These are phyloP conservation scores for Neotoma lepida DNA, from an alignment of 2,113 vertebrate genomes.

Conservation along the genomic window DNA sequence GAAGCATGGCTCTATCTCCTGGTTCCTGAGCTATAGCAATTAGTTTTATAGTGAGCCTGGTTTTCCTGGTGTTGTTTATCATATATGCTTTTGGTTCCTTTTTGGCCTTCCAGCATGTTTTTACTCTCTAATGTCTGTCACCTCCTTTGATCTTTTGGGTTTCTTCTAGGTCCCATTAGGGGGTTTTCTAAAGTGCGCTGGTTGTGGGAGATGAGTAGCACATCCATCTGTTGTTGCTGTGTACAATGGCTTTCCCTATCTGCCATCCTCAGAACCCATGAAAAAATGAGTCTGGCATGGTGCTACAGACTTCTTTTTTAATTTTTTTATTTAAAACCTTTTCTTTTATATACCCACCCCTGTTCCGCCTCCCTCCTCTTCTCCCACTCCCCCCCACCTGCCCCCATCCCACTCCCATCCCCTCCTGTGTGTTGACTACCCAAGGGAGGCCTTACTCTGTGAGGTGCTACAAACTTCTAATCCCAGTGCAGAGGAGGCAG, in stretches of 20 bases:
- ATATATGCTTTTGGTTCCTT: slow-evolving; percentile 46
- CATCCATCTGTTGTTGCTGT: background rate
- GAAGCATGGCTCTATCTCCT: background rate
- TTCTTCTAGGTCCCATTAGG: background rate
- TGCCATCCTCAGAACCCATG: background rate
- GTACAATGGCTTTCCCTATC: background rate
- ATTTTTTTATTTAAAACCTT: too few species aligned
- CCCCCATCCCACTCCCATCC: too few species aligned
- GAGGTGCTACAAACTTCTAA: too few species aligned
- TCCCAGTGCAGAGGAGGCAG: background rate
- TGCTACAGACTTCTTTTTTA: too few species aligned
- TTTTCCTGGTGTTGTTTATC: slow-evolving; percentile 22
- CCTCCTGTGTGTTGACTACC: too few species aligned
- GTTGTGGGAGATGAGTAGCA: background rate
- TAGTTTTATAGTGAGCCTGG: background rate
- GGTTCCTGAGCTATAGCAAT: background rate
- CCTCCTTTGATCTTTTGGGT: slow-evolving; percentile 24
- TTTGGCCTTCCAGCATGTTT: slow-evolving; percentile 47
- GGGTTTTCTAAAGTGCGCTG: background rate
- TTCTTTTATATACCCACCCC: too few species aligned
- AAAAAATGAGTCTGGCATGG: background rate
- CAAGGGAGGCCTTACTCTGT: too few species aligned
- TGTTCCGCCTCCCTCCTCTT: too few species aligned
- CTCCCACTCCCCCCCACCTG: too few species aligned
- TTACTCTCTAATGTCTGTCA: background rate